Evolutionary conservation across 37 sponge, comb jelly and placozoan species (phyloP), one percentile per base, ranked within the genome.

Genomic region (Aplysina aerophoba): DNA sequence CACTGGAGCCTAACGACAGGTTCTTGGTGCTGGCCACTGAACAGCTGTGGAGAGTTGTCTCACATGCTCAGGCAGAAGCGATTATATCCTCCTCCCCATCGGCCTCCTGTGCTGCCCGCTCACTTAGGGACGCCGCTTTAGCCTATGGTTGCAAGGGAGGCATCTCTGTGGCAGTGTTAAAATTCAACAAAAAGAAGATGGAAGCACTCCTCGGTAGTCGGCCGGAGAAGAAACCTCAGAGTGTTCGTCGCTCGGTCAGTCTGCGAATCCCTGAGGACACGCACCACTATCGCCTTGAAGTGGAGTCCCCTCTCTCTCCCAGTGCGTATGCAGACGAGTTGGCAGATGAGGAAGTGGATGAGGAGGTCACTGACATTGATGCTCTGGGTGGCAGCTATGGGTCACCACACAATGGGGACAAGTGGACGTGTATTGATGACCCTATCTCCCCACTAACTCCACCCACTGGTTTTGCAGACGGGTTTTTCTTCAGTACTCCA

Each of bases 21-120:
- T 91, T 84, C 68, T 22, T 96, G 28, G 72, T 96, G 56, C 81
- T 96, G n/a, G 97, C 81, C 27, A 91, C 81, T 12, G 88, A 86
- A 16, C 73, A 92, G 17, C 65, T 96, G 16, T 96, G 97, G 97
- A 73, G 72, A 55, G 33, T 71, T 54, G 25, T 94, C 17, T 37
- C 92, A 21, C 84, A 91, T 20, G 67, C 91, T 16, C 65, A 89
- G 63, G 87, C 83, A 14, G 79, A 88, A 31, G 67, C 75, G 0
- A 82, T 85, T 24, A 8, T 39, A 0, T 82, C 37, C 0, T 31
- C 37, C 22, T 58, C 61, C 40, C 41, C 79, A 8, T 81, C 59
- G 20, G 87, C 94, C 15, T 87, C 38, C 30, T 65, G 27, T 27
- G 94, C 94, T 12, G 88, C 97, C 34, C 91, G 87, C 72, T 62